Base-by-base conservation (phyloP, 2,888 invertebrate genomes). In the Caenorhabditis sp. region DNA sequence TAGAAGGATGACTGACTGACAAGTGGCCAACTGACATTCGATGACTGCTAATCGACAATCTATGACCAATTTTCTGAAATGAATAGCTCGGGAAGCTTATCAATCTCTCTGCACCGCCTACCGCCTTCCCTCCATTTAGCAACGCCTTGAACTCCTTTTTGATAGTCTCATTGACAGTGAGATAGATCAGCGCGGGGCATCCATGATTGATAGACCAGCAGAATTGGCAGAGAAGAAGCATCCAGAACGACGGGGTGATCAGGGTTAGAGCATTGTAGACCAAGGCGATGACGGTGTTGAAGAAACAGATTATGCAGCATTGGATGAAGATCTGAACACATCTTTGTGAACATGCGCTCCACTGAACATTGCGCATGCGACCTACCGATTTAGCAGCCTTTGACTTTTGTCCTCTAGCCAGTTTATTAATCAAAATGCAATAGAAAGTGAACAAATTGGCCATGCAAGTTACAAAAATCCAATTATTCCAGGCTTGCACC, bases 251-350 rank as follows among this genome's bases (percentile, higher is more conserved):
- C 2, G 76, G 76, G 4, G 68, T 76, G 44, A 76, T 68, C 28
- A 76, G 40, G 1, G 68, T 44, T 5, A 76, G 37, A 15, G 67
- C 40, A 22, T 76, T 76, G 68, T 76, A 76, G 47, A 76, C 28
- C 11, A 76, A 32, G 4, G 76, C 76, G 24, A 60, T 61, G 32
- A 68, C 44, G 18, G 76, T 61, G 37, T 76, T 76, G 68, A 76
- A 76, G 61, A 76, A 76, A 35, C 76, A 76, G 20, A 76, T 76
- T 15, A 76, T 76, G 40, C 53, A 68, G 61, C 76, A 76, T 61
- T 76, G 76, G 15, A 76, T 67, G 47, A 76, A 68, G 26, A 76
- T 74, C 74, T 74, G 60, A 13, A 72, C 20, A 5, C 11, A 13
- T 20, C 5, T n/a, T n/a, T n/a, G n/a, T n/a, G n/a, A n/a, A n/a